Conservation (phyloP, 2,888 invertebrate species). For the Petrolisthes cinctipes region DNA sequence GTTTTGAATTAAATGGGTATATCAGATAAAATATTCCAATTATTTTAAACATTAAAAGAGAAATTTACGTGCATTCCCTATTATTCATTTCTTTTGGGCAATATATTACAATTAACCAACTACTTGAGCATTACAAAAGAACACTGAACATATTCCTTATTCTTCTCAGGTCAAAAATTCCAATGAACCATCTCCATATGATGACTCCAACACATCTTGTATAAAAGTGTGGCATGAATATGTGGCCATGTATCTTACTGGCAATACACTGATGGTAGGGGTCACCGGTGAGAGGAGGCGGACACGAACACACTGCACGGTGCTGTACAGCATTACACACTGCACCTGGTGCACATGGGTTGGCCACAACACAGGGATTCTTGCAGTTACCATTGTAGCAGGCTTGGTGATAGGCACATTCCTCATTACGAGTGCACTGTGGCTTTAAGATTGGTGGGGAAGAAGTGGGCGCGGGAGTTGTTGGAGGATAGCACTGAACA, state of each 20-base stretch:
- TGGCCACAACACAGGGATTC: constrained; percentile 67
- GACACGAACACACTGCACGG: constrained; percentile 66
- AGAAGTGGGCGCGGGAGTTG: constrained; percentile 57
- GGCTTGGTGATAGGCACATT: constrained; percentile 60
- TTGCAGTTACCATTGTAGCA: constrained; percentile 67
- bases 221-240: neutral
- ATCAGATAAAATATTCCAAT: too few relatives aligned
- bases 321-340: constrained; percentile 67
- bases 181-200: too few relatives aligned
- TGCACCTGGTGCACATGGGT: constrained; percentile 67
- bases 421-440: constrained; percentile 67
- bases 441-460: constrained; percentile 62
- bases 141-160: too few relatives aligned
- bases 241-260: constrained; percentile 75
- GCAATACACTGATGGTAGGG: constrained; percentile 71
- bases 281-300: constrained; percentile 67
- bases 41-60: too few relatives aligned
- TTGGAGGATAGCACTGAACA: constrained; percentile 76
- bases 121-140: too few relatives aligned
- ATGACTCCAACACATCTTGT: too few relatives aligned
- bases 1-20: too few relatives aligned
- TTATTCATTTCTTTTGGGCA: too few relatives aligned
- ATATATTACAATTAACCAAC: too few relatives aligned
- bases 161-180: too few relatives aligned
- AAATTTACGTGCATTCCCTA: too few relatives aligned